These are phyloP conservation scores for Lepus oiostolus DNA, from an alignment of 2,797 vertebrate genomes.

Conservation along the genomic window DNA sequence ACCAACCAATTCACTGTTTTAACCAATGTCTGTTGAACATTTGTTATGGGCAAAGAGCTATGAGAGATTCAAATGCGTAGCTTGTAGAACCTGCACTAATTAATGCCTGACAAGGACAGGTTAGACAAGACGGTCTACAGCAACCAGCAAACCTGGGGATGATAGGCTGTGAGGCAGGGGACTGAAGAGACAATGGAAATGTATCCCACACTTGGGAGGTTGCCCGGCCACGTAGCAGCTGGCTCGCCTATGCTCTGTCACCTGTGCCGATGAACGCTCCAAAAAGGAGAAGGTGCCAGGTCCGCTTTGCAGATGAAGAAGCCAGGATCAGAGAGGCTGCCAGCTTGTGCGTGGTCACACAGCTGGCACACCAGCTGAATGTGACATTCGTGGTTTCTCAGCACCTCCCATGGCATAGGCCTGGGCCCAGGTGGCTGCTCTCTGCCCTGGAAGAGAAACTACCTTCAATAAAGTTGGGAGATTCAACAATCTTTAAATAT, in stretches of 20 bases:
- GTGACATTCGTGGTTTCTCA: not conserved
- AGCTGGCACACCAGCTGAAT: not conserved
- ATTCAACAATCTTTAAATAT: not conserved
- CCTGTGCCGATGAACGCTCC: not conserved
- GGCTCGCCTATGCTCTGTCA: not conserved
- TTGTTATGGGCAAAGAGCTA: not conserved
- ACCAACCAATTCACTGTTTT: not conserved
- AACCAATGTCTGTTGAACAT: not conserved
- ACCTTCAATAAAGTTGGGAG: not conserved
- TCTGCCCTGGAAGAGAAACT: not conserved
- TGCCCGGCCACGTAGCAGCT: not conserved
- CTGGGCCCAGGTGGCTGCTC: not conserved
- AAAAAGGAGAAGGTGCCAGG: not conserved
- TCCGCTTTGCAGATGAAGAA: not conserved
- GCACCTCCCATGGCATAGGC: not conserved
- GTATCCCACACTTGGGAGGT: no score
- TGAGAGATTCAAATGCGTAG: not conserved
- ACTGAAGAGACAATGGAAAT: not conserved
- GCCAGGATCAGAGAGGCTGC: not conserved
- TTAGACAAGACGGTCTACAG: not conserved
- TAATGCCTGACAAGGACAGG: not conserved
- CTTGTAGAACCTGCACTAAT: not conserved
- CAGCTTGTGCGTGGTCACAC: not conserved
- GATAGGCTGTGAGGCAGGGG: not conserved
- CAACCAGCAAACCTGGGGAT: not conserved